Base-by-base conservation (phyloP, 2,888 invertebrate species). In the Malacosoma neustria region DNA sequence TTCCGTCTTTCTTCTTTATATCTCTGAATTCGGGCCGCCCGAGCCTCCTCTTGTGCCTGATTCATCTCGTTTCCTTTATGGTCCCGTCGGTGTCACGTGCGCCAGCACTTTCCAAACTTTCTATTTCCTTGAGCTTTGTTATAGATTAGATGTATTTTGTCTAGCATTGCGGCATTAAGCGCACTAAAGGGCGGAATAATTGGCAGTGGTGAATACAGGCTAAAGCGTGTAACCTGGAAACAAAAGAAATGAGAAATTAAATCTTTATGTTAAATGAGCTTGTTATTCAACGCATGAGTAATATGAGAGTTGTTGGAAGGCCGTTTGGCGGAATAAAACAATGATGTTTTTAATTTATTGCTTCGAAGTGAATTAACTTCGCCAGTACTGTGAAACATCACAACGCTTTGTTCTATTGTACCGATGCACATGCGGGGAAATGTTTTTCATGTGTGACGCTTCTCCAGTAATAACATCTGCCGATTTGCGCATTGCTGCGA, bases 1-100 rank as follows among this genome's bases (percentile, higher is more conserved):
- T 87, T 88, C 43, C 91, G 86, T 38, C 93, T 82, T 61, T 92
- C 91, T 57, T 92, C 92, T 66, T 93, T 93, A 72, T 92, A 92
- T 53, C 88, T 88, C 54, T 89, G 89, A 56, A 92, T 90, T 61
- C 92, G 84, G 70, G 89, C 90, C 62, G 88, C 85, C 48, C 88
- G 75, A 65, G 79, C 86, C 66, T 86, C 87, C 49, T 87, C 86
- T 43, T 69, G 72, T 41, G 77, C 62, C 53, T 70, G 71, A 47
- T 64, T 84, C 84, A 85, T 85, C 43, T 57, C 68, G 61, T 52
- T 51, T 42, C 54, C 59, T 43, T 46, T 47, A 30, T 39, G 44
- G 30, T 55, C 54, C 44, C 57, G 62, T 44, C 51, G 61, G 54
- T 64, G 80, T 80, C 81, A 77, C 72, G 74, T 61, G 33, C 69